Base-by-base conservation (phyloP, 2,797 vertebrate genomes). In the Pangasius mekongensis region DNA sequence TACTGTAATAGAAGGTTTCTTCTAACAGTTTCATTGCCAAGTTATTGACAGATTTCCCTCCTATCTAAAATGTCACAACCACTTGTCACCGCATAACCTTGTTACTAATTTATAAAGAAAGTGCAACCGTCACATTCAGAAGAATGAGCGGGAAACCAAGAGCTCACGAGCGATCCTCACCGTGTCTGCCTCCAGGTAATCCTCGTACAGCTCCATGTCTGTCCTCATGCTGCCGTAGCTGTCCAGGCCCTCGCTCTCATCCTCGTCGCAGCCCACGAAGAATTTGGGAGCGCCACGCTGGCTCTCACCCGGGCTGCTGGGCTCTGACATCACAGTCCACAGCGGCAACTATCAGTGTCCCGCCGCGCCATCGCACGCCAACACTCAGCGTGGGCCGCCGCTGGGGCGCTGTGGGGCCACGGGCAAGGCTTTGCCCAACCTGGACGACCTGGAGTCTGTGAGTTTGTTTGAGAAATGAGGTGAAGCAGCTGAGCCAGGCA, bases 261-360 rank as follows among this genome's bases (percentile, higher is more conserved):
- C 98, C 95, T 99, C 98, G 95, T 97, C 97, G 96, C 97, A 97
- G 96, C 98, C 98, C 49, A 99, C 97, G 93, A 99, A 99, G 97
- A 99, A 99, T 96, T 96, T 98, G 96, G 98, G 97, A 94, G 97
- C 94, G 93, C 96, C 95, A 93, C 92, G 95, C 92, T 96, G 95
- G 94, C 97, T 97, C 97, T 98, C 97, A 94, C 93, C 96, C 95
- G 97, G 96, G 95, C 96, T 97, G 96, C 95, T 95, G 97, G 97
- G 93, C 93, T 97, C 97, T 97, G 97, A 99, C 98, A 99, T 99
- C 95, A 98, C 97, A 97, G 95, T 96, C 93, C 92, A 81, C 94
- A 94, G 89, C 95, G 91, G 95, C 96, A 83, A 97, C 95, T 97
- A 96, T 98, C 96, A 94, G 95, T 88, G 89, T 95, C 93, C 95